Base-by-base conservation (phyloP, 2,888 invertebrate genomes). In the Drosophila borealis region DNA sequence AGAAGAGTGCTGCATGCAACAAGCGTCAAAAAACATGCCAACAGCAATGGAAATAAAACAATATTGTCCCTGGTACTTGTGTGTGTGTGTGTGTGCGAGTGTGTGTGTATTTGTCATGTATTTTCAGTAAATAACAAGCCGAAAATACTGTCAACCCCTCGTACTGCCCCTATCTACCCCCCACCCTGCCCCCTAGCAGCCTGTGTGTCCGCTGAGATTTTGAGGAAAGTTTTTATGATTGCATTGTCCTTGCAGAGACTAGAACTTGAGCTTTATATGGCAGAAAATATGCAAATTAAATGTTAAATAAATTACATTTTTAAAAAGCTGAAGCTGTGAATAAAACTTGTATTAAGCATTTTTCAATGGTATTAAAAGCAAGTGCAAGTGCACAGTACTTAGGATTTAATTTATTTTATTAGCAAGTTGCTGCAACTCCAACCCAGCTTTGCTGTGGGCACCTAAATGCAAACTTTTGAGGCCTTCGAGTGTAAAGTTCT, bases 361-460 rank as follows among this genome's bases (percentile, higher is more conserved):
- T 65, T 39, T 51, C 33, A 51, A 46, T 29, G 57, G 51, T 56
- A 70, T 64, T 62, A 55, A 60, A 51, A 62, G 48, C 44, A 55
- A 72, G 65, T 70, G 62, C 53, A 65, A 49, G 64, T 64, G 48
- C 36, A 57, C 49, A 45, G 51, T 56, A 48, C 62, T 66, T 51
- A 19, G 68, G 63, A 78, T 71, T 75, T 61, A 69, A 81, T 75
- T 78, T 54, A 56, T 68, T 83, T 81, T 73, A 75, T 84, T 75
- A 87, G 64, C 67, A 70, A 65, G 44, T 55, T 69, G 65, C 48
- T 54, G 19, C 19, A 29, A 29, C 33, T 5, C 8, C 17, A n/a
- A 9, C 17, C 13, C 44, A 8, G 29, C 29, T 8, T 29, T 8
- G 29, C 29, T 8, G 29, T 29, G 29, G 25, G 25, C 25, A 25